Evolutionary conservation across 2,888 invertebrate species (phyloP).

Genomic region (Anthophora plumipes): DNA sequence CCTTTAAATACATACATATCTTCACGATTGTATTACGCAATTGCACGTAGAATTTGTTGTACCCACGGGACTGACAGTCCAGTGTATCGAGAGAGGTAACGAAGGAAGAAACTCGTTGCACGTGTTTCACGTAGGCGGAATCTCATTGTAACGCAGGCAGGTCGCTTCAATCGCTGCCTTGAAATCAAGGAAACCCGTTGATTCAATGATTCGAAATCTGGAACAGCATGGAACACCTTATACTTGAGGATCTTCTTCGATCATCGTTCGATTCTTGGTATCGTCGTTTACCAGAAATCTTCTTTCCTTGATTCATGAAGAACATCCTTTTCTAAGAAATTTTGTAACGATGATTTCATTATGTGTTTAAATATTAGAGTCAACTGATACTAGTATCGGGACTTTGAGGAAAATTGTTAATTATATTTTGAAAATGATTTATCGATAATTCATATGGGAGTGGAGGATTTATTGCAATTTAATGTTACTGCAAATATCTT

Average conservation of each 20-base stretch:
- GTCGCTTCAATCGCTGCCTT: constrained; percentile 42
- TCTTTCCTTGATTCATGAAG: not conserved
- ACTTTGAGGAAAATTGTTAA: too few relatives aligned
- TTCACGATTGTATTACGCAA: not conserved
- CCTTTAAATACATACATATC: not conserved
- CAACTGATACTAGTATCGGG: too few relatives aligned
- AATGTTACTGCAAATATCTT: too few relatives aligned
- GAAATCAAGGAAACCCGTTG: constrained; percentile 54
- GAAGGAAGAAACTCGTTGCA: constrained; percentile 15
- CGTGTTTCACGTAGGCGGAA: constrained; percentile 59
- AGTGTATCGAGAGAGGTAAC: not conserved
- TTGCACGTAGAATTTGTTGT: constrained; percentile 6
- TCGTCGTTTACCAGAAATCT: not conserved
- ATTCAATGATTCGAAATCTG: constrained; percentile 51
- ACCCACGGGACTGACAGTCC: too few relatives aligned
- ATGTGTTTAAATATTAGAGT: not conserved
- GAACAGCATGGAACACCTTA: constrained; percentile 24
- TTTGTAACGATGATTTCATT: not conserved
- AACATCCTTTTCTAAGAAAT: not conserved
- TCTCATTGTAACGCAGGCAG: constrained; percentile 34
- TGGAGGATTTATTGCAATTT: too few relatives aligned
- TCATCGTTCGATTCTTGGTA: not conserved
- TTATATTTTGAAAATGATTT: too few relatives aligned
- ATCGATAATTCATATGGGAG: too few relatives aligned
- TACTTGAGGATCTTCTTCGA: not conserved